A percentile compares a stretch with the other conserved stretches of the same genome.
Evolutionary conservation across 2,797 vertebrate genomes (phyloP).

Genomic region (Amniataba percoides): DNA sequence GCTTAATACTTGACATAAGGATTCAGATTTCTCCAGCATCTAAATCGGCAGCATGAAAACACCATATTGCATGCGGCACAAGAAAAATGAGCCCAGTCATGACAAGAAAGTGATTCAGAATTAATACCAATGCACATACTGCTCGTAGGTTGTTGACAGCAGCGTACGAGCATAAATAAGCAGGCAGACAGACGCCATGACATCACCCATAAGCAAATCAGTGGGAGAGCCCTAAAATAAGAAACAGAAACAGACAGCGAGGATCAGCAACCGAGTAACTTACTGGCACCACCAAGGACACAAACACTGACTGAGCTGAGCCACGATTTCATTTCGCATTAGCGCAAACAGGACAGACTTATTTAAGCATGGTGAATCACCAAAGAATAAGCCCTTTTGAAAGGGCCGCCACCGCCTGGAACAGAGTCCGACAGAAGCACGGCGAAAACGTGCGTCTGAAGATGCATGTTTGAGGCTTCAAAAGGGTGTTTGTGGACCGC

Average conservation of each 20-base stretch:
- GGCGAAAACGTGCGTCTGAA: neutral
- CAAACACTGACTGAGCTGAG: conserved; percentile 14
- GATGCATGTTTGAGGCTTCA: neutral
- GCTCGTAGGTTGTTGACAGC: conserved; percentile 11
- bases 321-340: neutral
- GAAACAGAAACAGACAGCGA: conserved; percentile 32
- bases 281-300: conserved; percentile 3
- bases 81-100: conserved; percentile 4
- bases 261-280: conserved; percentile 16
- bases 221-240: conserved; percentile 26
- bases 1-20: neutral
- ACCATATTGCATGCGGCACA: neutral
- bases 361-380: neutral
- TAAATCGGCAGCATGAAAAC: conserved; percentile 9
- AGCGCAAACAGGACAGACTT: conserved; percentile 16
- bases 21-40: neutral
- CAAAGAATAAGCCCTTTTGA: neutral
- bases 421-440: neutral
- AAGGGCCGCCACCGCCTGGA: neutral
- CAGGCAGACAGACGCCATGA: conserved; percentile 33
- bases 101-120: neutral
- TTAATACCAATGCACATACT: neutral
- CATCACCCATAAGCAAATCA: conserved; percentile 31
- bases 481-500: neutral
- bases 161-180: conserved; percentile 19